phyloP scores from a whole-genome alignment of 1,140 invertebrate genomes.

The Papilio machaon region DNA sequence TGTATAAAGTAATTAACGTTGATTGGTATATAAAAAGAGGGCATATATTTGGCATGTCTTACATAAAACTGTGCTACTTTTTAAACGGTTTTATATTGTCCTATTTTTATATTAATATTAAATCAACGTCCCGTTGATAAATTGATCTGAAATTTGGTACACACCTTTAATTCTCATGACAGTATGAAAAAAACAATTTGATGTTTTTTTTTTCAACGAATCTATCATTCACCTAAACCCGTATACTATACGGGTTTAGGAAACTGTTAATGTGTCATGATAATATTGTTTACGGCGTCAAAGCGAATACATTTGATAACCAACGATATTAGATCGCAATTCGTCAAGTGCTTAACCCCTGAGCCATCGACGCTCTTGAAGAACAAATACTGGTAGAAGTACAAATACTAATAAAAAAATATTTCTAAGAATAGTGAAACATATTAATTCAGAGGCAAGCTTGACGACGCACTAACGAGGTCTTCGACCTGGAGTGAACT shows the following conservation, averaged over 20 bases:
- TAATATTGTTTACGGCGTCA: neutral
- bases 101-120: neutral
- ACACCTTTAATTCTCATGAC: no score
- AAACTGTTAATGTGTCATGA: neutral
- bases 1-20: neutral
- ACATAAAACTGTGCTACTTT: no score
- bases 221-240: no score
- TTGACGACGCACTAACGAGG: neutral
- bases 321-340: constrained; percentile 8
- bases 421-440: neutral
- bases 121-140: no score
- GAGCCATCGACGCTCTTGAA: no score
- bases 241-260: no score
- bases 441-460: neutral
- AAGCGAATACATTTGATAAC: neutral
- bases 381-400: no score
- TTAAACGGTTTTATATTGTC: no score
- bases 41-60: neutral
- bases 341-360: no score
- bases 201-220: no score
- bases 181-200: no score
- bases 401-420: neutral
- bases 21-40: neutral
- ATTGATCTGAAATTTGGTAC: no score
- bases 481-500: constrained; percentile 10